phyloP scores from a whole-genome alignment of 2,888 invertebrate species.

The Stenodera caucasica region DNA sequence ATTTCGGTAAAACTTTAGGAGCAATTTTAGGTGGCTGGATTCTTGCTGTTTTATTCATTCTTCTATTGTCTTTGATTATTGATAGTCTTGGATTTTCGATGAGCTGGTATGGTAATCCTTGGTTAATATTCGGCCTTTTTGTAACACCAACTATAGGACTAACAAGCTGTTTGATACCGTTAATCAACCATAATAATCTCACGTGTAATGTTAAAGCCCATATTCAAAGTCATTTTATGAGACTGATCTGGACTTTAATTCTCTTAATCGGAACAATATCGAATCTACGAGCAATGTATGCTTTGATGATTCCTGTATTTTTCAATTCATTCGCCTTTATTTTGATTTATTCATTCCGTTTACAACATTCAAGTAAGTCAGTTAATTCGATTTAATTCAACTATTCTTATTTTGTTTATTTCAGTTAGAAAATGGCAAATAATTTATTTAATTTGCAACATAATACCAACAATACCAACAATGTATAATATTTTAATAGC shows the following conservation, averaged over 20 bases:
- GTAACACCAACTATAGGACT: constrained; percentile 38
- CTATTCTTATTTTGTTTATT: too few species aligned
- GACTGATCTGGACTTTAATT: constrained; percentile 50
- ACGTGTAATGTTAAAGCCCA: constrained; percentile 42
- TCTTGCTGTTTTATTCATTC: constrained; percentile 28
- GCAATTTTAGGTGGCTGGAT: constrained; percentile 41
- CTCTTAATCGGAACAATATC: constrained; percentile 44
- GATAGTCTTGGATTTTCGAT: constrained; percentile 40
- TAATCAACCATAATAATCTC: constrained; percentile 40
- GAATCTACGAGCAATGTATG: constrained; percentile 47
- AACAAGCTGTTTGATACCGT: constrained; percentile 30
- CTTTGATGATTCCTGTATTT: constrained; percentile 46
- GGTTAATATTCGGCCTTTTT: constrained; percentile 43
- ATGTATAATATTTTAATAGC: constrained; percentile 42
- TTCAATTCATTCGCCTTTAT: constrained; percentile 47
- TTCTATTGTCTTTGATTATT: constrained; percentile 32
- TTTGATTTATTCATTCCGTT: constrained; percentile 36
- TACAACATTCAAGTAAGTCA: constrained; percentile 42
- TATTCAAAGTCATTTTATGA: constrained; percentile 44
- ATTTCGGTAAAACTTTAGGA: constrained; percentile 28
- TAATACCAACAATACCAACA: constrained; percentile 42
- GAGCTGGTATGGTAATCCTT: constrained; percentile 47
- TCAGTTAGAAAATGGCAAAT: constrained; percentile 46
- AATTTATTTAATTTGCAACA: constrained; percentile 41
- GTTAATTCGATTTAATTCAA: constrained; percentile 8